Percentiles rank a stretch among this genome's conserved stretches.
These are phyloP conservation scores for Acropternis orthonyx DNA, from an alignment of 2,797 vertebrate genomes.

Conservation along the genomic window DNA sequence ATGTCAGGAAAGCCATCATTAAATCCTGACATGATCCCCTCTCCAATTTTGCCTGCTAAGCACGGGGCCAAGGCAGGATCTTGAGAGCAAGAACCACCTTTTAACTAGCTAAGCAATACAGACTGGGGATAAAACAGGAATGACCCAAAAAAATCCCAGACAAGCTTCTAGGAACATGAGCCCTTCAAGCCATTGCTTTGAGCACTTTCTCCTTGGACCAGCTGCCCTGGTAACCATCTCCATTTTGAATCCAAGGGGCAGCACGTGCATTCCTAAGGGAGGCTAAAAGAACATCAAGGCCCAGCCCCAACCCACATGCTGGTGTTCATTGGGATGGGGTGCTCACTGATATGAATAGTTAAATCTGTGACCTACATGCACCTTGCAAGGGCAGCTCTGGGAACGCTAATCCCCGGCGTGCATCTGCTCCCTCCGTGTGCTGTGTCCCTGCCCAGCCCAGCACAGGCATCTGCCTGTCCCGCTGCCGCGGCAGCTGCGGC, in stretches of 20 bases:
- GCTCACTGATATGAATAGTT: neutral
- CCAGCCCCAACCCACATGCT: rapidly evolving
- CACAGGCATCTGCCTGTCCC: slow-evolving; percentile 5
- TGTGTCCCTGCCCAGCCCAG: neutral
- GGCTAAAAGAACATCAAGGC: neutral
- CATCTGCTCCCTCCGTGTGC: neutral
- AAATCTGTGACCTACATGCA: slow-evolving; percentile 39
- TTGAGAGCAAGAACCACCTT: neutral
- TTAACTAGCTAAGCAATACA: neutral
- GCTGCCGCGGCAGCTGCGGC: neutral
- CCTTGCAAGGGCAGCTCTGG: neutral
- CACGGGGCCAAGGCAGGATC: neutral
- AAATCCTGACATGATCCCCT: neutral
- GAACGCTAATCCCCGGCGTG: slow-evolving; percentile 11
- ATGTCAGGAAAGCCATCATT: neutral
- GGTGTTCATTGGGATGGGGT: rapidly evolving
- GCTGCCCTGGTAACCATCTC: neutral
- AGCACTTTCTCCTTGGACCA: neutral
- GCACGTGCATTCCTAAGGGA: neutral
- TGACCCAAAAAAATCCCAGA: neutral
- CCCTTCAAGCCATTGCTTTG: neutral
- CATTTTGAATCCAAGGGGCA: neutral
- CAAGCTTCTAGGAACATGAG: neutral
- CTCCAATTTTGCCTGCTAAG: neutral
- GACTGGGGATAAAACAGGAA: neutral